phyloP scores from a whole-genome alignment of 2,888 invertebrate genomes.

The Pseudolycoriella hygida region DNA sequence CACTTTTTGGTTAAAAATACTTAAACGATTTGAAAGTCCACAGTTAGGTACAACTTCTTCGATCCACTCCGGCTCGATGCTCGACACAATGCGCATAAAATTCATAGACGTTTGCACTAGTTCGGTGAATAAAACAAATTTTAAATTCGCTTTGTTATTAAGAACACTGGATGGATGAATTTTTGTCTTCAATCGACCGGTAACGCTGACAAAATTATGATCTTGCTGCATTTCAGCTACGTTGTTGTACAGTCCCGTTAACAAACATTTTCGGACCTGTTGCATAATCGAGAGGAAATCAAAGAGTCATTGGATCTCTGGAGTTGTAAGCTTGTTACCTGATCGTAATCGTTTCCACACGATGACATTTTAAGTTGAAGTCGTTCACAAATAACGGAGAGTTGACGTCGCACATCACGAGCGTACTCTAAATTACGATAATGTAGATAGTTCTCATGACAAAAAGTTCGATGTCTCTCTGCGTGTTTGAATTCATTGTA shows the following conservation, averaged over 20 bases:
- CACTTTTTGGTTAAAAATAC: too few relatives aligned
- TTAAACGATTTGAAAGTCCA: neutral
- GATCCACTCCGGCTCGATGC: slow-evolving; percentile 68
- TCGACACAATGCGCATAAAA: slow-evolving; percentile 61
- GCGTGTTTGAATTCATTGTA: slow-evolving; percentile 60
- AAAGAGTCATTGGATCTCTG: neutral
- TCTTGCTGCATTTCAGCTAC: slow-evolving; percentile 61
- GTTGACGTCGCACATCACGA: slow-evolving; percentile 59
- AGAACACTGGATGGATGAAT: slow-evolving; percentile 76
- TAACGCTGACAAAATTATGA: slow-evolving; percentile 49
- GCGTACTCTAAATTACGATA: slow-evolving; percentile 68
- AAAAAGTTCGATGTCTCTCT: slow-evolving; percentile 58
- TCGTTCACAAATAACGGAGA: slow-evolving; percentile 49
- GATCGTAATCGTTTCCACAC: slow-evolving; percentile 43
- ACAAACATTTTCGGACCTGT: slow-evolving; percentile 48
- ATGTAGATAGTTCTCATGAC: slow-evolving; percentile 76
- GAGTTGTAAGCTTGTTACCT: too few relatives aligned
- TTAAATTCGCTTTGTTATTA: slow-evolving; percentile 39
- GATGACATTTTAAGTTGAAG: slow-evolving; percentile 41
- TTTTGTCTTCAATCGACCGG: slow-evolving; percentile 43
- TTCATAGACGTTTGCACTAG: slow-evolving; percentile 69
- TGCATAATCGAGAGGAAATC: neutral
- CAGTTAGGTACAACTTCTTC: slow-evolving; percentile 35
- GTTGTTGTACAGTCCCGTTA: slow-evolving; percentile 71
- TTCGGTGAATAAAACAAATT: slow-evolving; percentile 66